These are phyloP conservation scores for Gymnodraco acuticeps DNA, from an alignment of 2,797 vertebrate genomes.

Conservation along the genomic window DNA sequence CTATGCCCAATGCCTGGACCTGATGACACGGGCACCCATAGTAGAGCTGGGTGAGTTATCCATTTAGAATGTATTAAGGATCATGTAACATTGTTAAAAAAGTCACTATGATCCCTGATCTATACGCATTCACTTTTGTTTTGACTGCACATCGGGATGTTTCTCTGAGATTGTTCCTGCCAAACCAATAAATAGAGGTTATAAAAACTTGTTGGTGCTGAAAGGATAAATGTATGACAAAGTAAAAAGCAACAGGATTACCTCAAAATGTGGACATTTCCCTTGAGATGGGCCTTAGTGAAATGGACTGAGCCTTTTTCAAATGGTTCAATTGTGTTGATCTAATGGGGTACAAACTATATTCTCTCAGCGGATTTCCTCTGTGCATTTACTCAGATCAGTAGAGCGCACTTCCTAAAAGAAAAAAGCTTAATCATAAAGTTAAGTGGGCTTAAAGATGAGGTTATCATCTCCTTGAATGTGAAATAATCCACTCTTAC, in stretches of 20 bases:
- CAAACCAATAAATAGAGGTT: background rate
- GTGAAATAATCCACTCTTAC: slow-evolving; percentile 44
- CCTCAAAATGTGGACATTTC: background rate
- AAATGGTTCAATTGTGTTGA: background rate
- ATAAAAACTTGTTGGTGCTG: background rate
- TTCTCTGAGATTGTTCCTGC: background rate
- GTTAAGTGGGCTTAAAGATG: slow-evolving; percentile 39
- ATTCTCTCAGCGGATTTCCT: background rate
- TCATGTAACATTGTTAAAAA: slow-evolving; percentile 20
- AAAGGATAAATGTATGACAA: background rate
- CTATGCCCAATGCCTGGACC: background rate
- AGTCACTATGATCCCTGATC: slow-evolving; percentile 12
- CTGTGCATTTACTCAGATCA: background rate
- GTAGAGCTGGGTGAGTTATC: background rate
- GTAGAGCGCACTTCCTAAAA: background rate
- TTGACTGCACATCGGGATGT: background rate
- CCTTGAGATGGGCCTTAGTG: background rate
- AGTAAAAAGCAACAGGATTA: background rate
- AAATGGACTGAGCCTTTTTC: background rate
- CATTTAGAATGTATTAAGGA: slow-evolving; percentile 22
- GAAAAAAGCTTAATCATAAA: slow-evolving; percentile 6
- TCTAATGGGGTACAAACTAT: background rate
- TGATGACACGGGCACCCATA: background rate
- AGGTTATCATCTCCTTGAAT: slow-evolving; percentile 26
- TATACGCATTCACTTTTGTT: background rate